A percentile compares a stretch with the other conserved stretches of the same genome.
phyloP scores from a whole-genome alignment of 2,113 vertebrate genomes.

The Carettochelys insculpta region DNA sequence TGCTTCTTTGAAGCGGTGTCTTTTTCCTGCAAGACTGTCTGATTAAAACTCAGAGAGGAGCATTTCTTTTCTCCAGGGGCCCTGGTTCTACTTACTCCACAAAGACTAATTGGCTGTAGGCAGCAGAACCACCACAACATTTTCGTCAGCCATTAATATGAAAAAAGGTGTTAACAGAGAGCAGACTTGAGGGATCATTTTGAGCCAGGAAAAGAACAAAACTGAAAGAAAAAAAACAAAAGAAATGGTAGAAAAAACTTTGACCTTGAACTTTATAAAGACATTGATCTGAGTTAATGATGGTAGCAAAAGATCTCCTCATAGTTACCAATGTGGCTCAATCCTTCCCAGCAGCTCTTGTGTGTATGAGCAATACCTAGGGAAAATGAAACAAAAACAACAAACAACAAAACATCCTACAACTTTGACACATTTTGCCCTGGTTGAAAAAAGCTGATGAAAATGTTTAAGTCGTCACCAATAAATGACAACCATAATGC shows the following conservation, averaged over 20 bases:
- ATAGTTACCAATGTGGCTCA: neutral
- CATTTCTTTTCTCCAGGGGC: constrained; percentile 58
- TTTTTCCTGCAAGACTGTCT: constrained; percentile 41
- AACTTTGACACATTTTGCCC: constrained; percentile 7
- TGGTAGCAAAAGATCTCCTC: neutral
- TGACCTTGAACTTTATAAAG: neutral
- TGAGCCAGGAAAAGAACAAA: neutral
- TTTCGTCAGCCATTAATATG: constrained; percentile 34
- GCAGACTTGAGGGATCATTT: neutral
- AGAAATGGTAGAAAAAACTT: neutral
- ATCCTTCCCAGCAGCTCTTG: constrained; percentile 46
- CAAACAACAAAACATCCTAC: neutral
- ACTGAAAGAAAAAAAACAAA: constrained; percentile 5
- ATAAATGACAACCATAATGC: constrained; percentile 10
- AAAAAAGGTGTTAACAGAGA: constrained; percentile 38
- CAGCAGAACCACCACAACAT: constrained; percentile 30
- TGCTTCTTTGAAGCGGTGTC: constrained; percentile 65
- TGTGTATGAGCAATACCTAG: constrained; percentile 18
- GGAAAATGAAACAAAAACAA: neutral
- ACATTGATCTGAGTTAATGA: neutral
- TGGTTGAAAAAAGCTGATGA: constrained; percentile 32
- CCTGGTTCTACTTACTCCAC: constrained; percentile 48
- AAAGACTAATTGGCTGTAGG: constrained; percentile 48
- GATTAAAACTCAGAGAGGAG: constrained; percentile 71
- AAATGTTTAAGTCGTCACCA: neutral